Evolutionary conservation across 2,888 invertebrate genomes (phyloP).

Genomic region (Phortica okadai): DNA sequence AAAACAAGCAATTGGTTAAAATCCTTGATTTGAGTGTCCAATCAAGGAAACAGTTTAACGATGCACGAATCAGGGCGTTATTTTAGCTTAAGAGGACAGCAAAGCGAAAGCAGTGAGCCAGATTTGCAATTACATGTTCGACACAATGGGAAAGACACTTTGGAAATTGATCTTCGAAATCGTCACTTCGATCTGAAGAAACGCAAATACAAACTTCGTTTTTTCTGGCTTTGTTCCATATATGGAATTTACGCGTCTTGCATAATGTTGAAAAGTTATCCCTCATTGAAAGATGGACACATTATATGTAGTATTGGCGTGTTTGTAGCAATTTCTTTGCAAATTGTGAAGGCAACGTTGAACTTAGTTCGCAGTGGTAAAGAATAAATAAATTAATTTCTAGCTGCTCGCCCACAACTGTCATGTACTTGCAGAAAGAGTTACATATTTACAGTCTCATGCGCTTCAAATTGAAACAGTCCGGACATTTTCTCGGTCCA

Average conservation of each 20-base stretch:
- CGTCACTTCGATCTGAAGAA: slow-evolving; percentile 51
- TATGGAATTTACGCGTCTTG: slow-evolving; percentile 47
- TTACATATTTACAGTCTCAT: slow-evolving; percentile 72
- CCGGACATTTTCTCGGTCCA: slow-evolving; percentile 66
- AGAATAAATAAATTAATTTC: slow-evolving; percentile 49
- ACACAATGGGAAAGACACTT: slow-evolving; percentile 57
- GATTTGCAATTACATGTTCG: slow-evolving; percentile 60
- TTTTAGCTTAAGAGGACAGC: slow-evolving; percentile 56
- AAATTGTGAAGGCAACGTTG: slow-evolving; percentile 52
- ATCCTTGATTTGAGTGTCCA: not conserved
- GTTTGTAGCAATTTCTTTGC: slow-evolving; percentile 43
- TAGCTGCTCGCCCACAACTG: slow-evolving; percentile 37
- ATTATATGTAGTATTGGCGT: slow-evolving; percentile 48
- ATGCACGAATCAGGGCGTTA: slow-evolving; percentile 45
- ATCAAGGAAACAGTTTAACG: not conserved
- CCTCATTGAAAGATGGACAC: slow-evolving; percentile 35
- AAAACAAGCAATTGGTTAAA: not conserved
- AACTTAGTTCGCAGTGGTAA: slow-evolving; percentile 66
- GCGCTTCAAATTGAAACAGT: slow-evolving; percentile 73
- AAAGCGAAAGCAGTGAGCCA: slow-evolving; percentile 48
- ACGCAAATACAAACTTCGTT: slow-evolving; percentile 48
- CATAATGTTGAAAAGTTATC: slow-evolving; percentile 21
- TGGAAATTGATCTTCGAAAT: slow-evolving; percentile 64
- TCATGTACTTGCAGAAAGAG: slow-evolving; percentile 59
- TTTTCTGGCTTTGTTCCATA: slow-evolving; percentile 39